A percentile compares a stretch with the other conserved stretches of the same genome.
These are phyloP conservation scores for Euura saliciscinereae DNA, from an alignment of 1,140 invertebrate genomes.

Conservation along the genomic window DNA sequence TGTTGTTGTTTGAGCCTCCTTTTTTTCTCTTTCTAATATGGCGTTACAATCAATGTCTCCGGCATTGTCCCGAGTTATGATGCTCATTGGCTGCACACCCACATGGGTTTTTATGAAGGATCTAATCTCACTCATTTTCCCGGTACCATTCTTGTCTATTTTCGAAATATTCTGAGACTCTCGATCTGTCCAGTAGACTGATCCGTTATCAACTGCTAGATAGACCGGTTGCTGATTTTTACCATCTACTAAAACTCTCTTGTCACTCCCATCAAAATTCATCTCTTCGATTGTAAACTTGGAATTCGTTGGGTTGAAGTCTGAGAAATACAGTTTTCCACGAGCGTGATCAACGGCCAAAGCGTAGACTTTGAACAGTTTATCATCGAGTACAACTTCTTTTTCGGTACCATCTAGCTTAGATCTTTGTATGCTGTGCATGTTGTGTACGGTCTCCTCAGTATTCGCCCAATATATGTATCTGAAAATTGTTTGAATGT, in stretches of 20 bases:
- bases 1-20: too few relatives aligned
- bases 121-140: slow-evolving; percentile 19
- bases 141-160: slow-evolving; percentile 56
- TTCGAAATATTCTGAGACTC: slow-evolving; percentile 74
- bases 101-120: slow-evolving; percentile 21
- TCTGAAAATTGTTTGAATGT: slow-evolving; percentile 48
- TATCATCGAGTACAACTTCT: slow-evolving; percentile 59
- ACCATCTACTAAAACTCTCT: slow-evolving; percentile 64
- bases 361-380: slow-evolving; percentile 72
- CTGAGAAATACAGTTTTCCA: slow-evolving; percentile 76
- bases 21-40: slow-evolving; percentile 11
- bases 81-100: slow-evolving; percentile 21
- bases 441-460: slow-evolving; percentile 66
- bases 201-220: slow-evolving; percentile 72
- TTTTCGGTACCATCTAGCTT: slow-evolving; percentile 73
- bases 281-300: slow-evolving; percentile 78
- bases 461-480: slow-evolving; percentile 87
- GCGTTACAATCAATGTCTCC: slow-evolving; percentile 34
- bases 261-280: slow-evolving; percentile 77
- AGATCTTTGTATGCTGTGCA: slow-evolving; percentile 75
- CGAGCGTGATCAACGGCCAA: slow-evolving; percentile 76
- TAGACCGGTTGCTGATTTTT: slow-evolving; percentile 72
- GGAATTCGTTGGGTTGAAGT: slow-evolving; percentile 63
- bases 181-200: slow-evolving; percentile 87
- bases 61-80: slow-evolving; percentile 38